phyloP scores from a whole-genome alignment of 2,888 invertebrate species.

The Drosophila affinis region DNA sequence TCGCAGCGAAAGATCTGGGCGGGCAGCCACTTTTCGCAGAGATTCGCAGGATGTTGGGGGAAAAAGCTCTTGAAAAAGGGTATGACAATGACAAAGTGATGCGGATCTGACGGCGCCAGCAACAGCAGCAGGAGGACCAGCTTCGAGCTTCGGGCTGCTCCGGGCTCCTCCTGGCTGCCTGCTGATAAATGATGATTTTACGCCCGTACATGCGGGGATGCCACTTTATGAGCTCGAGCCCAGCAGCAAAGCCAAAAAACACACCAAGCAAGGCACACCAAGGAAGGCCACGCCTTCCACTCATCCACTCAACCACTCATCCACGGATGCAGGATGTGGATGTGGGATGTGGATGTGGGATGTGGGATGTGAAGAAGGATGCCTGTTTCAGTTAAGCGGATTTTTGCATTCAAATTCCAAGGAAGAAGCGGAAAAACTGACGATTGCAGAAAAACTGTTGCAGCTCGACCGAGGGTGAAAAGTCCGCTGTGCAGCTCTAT shows the following conservation, averaged over 20 bases:
- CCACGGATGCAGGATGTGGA: background rate
- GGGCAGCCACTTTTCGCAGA: conserved; percentile 35
- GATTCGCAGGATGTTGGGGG: conserved; percentile 38
- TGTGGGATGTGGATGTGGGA: background rate
- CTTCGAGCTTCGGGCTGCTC: conserved; percentile 8
- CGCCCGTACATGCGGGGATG: conserved; percentile 61
- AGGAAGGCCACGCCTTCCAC: conserved; percentile 15
- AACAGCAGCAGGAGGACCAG: conserved; percentile 37
- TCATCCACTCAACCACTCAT: background rate
- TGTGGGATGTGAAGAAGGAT: conserved; percentile 35
- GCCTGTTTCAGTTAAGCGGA: conserved; percentile 64
- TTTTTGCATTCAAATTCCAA: conserved; percentile 64
- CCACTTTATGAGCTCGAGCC: conserved; percentile 67
- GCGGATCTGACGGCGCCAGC: conserved; percentile 72
- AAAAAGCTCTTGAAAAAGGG: conserved; percentile 52
- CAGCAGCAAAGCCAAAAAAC: conserved; percentile 23
- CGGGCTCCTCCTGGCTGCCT: conserved; percentile 30
- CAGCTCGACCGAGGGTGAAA: conserved; percentile 33
- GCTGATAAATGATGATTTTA: conserved; percentile 73
- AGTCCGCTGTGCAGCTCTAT: conserved; percentile 68
- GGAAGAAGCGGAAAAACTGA: conserved; percentile 54
- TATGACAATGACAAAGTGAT: conserved; percentile 81
- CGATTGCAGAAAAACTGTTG: conserved; percentile 65
- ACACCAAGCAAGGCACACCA: conserved; percentile 10
- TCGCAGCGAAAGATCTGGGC: conserved; percentile 24